A percentile compares a stretch with the other conserved stretches of the same genome.
phyloP scores from a whole-genome alignment of 1,140 invertebrate genomes.

The Drosophila lowei region DNA sequence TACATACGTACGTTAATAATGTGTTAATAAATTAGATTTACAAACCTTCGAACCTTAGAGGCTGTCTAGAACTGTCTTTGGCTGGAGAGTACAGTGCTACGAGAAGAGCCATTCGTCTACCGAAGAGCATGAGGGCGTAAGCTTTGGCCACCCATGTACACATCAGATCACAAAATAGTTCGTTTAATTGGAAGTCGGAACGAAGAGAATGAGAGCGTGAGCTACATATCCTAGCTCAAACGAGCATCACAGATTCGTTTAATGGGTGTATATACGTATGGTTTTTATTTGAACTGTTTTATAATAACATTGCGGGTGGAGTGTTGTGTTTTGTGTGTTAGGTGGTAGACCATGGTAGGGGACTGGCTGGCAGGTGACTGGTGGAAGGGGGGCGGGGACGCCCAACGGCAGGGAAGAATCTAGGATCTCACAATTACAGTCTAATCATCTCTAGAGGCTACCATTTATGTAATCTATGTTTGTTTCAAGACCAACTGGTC shows the following conservation, averaged over 20 bases:
- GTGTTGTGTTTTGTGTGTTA: background rate
- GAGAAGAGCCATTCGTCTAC: too few species aligned
- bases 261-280: background rate
- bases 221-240: background rate
- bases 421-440: constrained; percentile 69
- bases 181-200: too few species aligned
- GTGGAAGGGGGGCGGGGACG: background rate
- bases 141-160: too few species aligned
- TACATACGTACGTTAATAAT: too few species aligned
- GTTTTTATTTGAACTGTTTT: constrained; percentile 30
- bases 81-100: too few species aligned
- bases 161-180: background rate
- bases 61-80: too few species aligned
- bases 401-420: constrained; percentile 45
- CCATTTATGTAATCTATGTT: constrained; percentile 25
- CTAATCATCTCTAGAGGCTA: constrained; percentile 64
- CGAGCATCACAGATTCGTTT: background rate
- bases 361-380: background rate
- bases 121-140: too few species aligned
- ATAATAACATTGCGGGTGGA: constrained; percentile 30
- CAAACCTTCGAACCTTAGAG: too few species aligned
- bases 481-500: constrained; percentile 61
- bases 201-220: too few species aligned
- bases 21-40: too few species aligned
- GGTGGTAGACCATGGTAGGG: constrained; percentile 4